These are phyloP conservation scores for Eristalis pertinax DNA, from an alignment of 2,888 invertebrate species.

Conservation along the genomic window DNA sequence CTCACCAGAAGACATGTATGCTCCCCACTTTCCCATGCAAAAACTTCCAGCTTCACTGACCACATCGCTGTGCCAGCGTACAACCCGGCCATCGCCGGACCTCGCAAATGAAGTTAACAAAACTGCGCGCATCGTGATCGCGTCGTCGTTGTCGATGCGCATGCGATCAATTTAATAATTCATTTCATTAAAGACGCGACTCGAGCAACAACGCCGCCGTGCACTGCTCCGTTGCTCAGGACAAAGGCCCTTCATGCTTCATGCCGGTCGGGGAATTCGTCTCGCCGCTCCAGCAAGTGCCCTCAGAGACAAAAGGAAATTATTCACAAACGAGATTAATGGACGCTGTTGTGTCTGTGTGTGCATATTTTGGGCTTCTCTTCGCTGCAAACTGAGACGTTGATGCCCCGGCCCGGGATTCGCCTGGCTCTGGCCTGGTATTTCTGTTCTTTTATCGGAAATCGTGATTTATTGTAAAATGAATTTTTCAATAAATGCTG, in stretches of 20 bases:
- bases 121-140: neutral
- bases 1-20: too few relatives aligned
- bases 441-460: constrained; percentile 63
- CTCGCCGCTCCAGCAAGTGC: constrained; percentile 37
- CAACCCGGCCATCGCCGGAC: neutral
- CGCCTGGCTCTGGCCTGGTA: constrained; percentile 40
- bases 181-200: constrained; percentile 39
- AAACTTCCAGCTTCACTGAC: neutral
- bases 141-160: constrained; percentile 19
- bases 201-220: neutral
- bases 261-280: neutral
- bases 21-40: neutral
- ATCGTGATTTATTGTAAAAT: constrained; percentile 71
- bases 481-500: constrained; percentile 62
- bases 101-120: neutral
- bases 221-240: constrained; percentile 13
- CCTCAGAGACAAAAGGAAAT: constrained; percentile 52
- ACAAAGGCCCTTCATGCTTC: constrained; percentile 26
- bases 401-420: neutral
- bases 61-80: neutral
- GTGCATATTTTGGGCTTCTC: neutral
- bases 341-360: constrained; percentile 9
- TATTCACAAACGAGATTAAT: constrained; percentile 57
- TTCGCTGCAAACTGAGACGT: neutral
- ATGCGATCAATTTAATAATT: constrained; percentile 40